A percentile compares a stretch with the other conserved stretches of the same genome.
These are phyloP conservation scores for Zootermopsis nevadensis DNA, from an alignment of 2,888 invertebrate genomes.

Conservation along the genomic window DNA sequence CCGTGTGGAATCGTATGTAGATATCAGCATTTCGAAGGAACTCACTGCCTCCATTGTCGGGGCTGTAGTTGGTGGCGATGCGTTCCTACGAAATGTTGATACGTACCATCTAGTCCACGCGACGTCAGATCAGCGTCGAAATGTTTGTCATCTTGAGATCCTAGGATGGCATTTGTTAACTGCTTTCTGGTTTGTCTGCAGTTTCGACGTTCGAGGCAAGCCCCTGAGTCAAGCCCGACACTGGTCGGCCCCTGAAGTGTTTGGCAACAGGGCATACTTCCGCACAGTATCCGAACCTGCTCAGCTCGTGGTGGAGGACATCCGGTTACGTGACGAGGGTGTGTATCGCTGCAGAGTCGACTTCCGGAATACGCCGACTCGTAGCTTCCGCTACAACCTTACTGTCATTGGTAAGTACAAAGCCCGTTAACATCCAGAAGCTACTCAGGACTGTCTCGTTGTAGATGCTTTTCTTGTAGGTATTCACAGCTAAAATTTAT, in stretches of 20 bases:
- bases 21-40: too few relatives aligned
- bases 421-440: not conserved
- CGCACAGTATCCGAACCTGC: slow-evolving; percentile 82
- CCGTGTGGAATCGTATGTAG: too few relatives aligned
- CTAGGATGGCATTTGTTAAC: too few relatives aligned
- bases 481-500: too few relatives aligned
- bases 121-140: too few relatives aligned
- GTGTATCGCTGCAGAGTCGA: slow-evolving; percentile 91
- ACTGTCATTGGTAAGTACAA: slow-evolving; percentile 85
- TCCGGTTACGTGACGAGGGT: slow-evolving; percentile 88
- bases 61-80: too few relatives aligned
- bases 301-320: slow-evolving; percentile 84
- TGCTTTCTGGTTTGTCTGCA: slow-evolving; percentile 62
- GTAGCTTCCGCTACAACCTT: slow-evolving; percentile 89
- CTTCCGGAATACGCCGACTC: slow-evolving; percentile 89
- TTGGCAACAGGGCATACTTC: slow-evolving; percentile 88
- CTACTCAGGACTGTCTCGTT: too few relatives aligned
- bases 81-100: too few relatives aligned
- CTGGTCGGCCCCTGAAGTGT: slow-evolving; percentile 87
- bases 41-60: too few relatives aligned
- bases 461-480: too few relatives aligned
- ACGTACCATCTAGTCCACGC: too few relatives aligned
- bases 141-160: too few relatives aligned
- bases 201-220: slow-evolving; percentile 89
- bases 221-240: slow-evolving; percentile 82